phyloP scores from a whole-genome alignment of 2,888 invertebrate genomes.

The Idaea dimidiata region DNA sequence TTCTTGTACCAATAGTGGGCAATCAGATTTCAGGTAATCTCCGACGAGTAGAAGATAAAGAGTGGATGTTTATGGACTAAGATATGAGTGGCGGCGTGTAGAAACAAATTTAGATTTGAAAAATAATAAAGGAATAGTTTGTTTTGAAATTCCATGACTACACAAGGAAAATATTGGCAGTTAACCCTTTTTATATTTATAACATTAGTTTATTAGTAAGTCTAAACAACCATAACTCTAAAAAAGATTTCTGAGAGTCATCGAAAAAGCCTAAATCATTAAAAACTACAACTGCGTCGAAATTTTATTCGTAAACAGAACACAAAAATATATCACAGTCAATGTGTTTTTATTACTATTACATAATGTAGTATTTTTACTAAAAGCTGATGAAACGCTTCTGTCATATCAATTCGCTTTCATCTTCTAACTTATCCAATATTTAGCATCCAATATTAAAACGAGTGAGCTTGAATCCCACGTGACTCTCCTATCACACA shows the following conservation, averaged over 20 bases:
- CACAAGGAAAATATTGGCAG: too few relatives aligned
- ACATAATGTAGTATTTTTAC: not conserved
- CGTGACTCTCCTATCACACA: conserved; percentile 56
- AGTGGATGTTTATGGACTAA: conserved; percentile 29
- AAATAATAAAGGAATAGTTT: too few relatives aligned
- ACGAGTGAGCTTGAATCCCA: conserved; percentile 51
- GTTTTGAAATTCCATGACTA: too few relatives aligned
- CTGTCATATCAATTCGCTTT: conserved; percentile 15
- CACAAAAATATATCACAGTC: not conserved
- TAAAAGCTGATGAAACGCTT: not conserved
- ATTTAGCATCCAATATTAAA: conserved; percentile 61
- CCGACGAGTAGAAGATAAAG: conserved; percentile 54
- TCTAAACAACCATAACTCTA: too few relatives aligned
- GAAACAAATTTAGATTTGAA: not conserved
- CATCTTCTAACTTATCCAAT: conserved; percentile 30
- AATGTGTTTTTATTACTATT: not conserved
- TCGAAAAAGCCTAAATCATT: too few relatives aligned
- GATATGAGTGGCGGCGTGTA: conserved; percentile 23
- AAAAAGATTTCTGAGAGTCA: too few relatives aligned
- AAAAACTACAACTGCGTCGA: too few relatives aligned
- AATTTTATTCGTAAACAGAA: too few relatives aligned
- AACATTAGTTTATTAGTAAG: too few relatives aligned
- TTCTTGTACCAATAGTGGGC: conserved; percentile 57
- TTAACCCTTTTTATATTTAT: too few relatives aligned
- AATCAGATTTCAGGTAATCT: conserved; percentile 70